phyloP scores from a whole-genome alignment of 2,797 vertebrate species.

The Pseudocheirus occidentalis region DNA sequence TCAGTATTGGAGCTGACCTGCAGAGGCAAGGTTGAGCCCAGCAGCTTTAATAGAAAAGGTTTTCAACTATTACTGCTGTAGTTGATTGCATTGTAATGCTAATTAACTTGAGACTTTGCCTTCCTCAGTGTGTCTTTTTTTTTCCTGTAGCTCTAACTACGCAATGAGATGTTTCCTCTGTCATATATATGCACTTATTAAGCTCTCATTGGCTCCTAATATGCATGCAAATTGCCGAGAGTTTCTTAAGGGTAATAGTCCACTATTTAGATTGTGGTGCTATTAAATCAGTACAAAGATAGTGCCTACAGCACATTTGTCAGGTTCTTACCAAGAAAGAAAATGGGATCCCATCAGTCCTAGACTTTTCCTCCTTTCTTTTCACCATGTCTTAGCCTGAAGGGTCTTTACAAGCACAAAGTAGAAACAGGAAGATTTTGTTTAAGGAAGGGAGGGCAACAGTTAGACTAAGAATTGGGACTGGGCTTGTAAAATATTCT shows the following conservation, averaged over 20 bases:
- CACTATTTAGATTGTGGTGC: constrained; percentile 75
- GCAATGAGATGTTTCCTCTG: constrained; percentile 85
- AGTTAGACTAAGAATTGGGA: not conserved
- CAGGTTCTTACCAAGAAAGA: constrained; percentile 50
- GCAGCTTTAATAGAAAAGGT: constrained; percentile 86
- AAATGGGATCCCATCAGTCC: constrained; percentile 16
- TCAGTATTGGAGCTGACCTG: constrained; percentile 87
- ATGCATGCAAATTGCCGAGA: constrained; percentile 84
- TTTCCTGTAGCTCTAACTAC: constrained; percentile 83
- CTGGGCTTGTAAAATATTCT: not conserved
- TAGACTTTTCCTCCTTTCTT: constrained; percentile 46
- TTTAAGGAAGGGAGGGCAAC: not conserved
- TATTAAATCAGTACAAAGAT: constrained; percentile 77
- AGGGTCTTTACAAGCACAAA: constrained; percentile 9
- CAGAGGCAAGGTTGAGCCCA: constrained; percentile 84
- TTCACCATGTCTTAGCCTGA: constrained; percentile 42
- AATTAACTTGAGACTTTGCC: constrained; percentile 86
- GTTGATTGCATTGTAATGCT: constrained; percentile 89
- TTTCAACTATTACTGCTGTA: constrained; percentile 85
- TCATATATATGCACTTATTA: constrained; percentile 85
- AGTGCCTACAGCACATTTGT: constrained; percentile 68
- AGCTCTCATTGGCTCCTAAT: constrained; percentile 83
- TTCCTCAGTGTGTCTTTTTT: constrained; percentile 78
- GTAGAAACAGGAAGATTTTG: constrained; percentile 14
- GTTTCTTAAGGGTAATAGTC: constrained; percentile 83